Percentiles rank a stretch among this genome's conserved stretches.
phyloP scores from a whole-genome alignment of 2,113 vertebrate species.

The Oostethus manadensis region DNA sequence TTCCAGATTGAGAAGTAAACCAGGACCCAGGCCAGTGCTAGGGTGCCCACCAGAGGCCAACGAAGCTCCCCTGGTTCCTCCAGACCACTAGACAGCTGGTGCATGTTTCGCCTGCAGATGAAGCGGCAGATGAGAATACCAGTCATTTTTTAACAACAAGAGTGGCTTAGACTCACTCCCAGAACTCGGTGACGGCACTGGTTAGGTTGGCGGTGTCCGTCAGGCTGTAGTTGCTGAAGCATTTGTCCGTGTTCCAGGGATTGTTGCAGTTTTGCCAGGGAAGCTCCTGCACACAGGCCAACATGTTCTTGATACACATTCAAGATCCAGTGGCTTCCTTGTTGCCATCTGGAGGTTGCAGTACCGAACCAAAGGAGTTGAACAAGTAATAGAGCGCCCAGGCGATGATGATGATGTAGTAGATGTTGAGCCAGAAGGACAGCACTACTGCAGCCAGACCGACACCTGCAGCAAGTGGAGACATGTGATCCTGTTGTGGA shows the following conservation, averaged over 20 bases:
- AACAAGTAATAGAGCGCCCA: slow-evolving; percentile 91
- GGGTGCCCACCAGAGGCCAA: slow-evolving; percentile 83
- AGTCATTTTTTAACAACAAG: background rate
- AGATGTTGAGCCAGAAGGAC: slow-evolving; percentile 90
- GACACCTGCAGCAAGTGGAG: slow-evolving; percentile 67
- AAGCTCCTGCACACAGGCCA: slow-evolving; percentile 68
- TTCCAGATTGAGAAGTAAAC: slow-evolving; percentile 95
- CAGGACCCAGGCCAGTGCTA: slow-evolving; percentile 84
- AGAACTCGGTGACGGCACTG: slow-evolving; percentile 86
- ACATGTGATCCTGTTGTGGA: background rate
- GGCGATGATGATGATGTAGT: slow-evolving; percentile 88
- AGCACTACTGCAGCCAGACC: slow-evolving; percentile 83
- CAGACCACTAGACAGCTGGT: slow-evolving; percentile 78
- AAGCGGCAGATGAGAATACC: slow-evolving; percentile 15
- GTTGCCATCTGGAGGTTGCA: background rate
- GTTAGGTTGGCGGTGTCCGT: slow-evolving; percentile 83
- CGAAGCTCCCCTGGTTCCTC: slow-evolving; percentile 80
- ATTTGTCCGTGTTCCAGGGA: slow-evolving; percentile 82
- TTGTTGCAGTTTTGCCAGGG: slow-evolving; percentile 87
- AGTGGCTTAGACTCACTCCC: slow-evolving; percentile 77
- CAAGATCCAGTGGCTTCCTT: background rate
- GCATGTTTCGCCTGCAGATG: slow-evolving; percentile 81
- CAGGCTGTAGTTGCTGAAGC: slow-evolving; percentile 87
- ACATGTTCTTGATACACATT: background rate
- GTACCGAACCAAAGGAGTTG: slow-evolving; percentile 80